Base-by-base conservation (phyloP, 2,888 invertebrate species). In the Notodonta dromedarius region DNA sequence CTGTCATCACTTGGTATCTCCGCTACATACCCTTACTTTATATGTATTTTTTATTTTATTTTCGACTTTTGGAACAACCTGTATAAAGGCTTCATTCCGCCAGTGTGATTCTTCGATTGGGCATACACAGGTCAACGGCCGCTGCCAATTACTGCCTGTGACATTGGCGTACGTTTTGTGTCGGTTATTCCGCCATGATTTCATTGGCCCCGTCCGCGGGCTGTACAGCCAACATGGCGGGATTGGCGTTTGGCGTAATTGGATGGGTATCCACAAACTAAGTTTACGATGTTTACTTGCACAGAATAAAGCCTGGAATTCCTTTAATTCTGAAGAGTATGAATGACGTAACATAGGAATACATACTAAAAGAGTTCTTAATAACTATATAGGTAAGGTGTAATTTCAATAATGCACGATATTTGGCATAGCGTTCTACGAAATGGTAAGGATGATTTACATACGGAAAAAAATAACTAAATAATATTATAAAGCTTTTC, bases 141-240 rank as follows among this genome's bases (percentile, higher is more conserved):
- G 46, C 46, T 13, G 46, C 46, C 46, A 46, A 46, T 46, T 46
- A 46, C 46, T 46, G 46, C n/a, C 46, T 46, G 46, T n/a, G 46
- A n/a, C 46, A 42, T 42, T 46, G 46, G 11, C 46, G 46, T 5
- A 11, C n/a, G 46, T 46, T 46, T 46, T 46, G 46, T 46, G 46
- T 6, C 46, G 46, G 46, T 46, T 46, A 46, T 46, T 46, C 46
- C 46, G n/a, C n/a, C 46, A 46, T 46, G 46, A 46, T 46, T 46
- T 46, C 46, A 46, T 46, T 46, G 46, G n/a, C 5, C 46, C 46
- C 46, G 46, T 46, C 46, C 46, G 46, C 46, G n/a, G n/a, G 6
- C n/a, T n/a, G 46, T 46, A 46, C 46, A 5, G 46, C 46, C 46
- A 50, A 9, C 7, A 50, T 16, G 11, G 6, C 11, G 16, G n/a